phyloP scores from a whole-genome alignment of 2,797 vertebrate genomes.

The Leontopithecus rosalia region DNA sequence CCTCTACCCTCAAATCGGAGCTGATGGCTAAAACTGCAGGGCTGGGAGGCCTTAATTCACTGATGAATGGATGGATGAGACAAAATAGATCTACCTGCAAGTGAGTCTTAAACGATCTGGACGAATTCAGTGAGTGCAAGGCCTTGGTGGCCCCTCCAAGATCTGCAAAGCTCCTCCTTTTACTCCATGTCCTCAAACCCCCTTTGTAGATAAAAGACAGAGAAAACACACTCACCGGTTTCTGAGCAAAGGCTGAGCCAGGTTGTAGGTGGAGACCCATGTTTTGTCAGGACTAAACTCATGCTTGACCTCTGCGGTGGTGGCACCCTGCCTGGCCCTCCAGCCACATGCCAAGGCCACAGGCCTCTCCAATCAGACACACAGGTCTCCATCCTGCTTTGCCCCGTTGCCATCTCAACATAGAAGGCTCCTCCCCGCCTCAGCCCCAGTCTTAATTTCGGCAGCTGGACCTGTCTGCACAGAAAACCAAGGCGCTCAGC shows the following conservation, averaged over 20 bases:
- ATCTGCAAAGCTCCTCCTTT: not conserved
- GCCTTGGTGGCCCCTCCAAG: not conserved
- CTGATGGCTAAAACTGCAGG: not conserved
- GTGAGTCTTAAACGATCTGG: not conserved
- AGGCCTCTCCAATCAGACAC: not conserved
- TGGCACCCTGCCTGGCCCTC: not conserved
- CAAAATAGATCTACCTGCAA: not conserved
- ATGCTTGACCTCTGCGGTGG: constrained; percentile 66
- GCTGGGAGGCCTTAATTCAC: too few relatives aligned
- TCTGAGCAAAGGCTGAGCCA: constrained; percentile 85
- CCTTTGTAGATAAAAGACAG: not conserved
- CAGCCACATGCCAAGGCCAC: not conserved
- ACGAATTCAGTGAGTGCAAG: not conserved
- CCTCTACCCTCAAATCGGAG: not conserved
- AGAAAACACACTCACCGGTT: constrained; percentile 82
- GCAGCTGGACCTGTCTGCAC: not conserved
- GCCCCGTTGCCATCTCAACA: not conserved
- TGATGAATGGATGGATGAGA: not conserved
- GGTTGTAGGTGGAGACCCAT: constrained; percentile 79
- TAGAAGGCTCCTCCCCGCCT: not conserved
- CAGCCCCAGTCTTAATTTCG: not conserved
- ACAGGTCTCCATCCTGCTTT: not conserved
- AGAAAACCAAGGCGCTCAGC: not conserved
- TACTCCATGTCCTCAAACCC: not conserved
- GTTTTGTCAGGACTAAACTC: constrained; percentile 81